Percentiles rank a stretch among this genome's conserved stretches.
Evolutionary conservation across 2,888 invertebrate species (phyloP).

Genomic region (Eupsilia transversa): DNA sequence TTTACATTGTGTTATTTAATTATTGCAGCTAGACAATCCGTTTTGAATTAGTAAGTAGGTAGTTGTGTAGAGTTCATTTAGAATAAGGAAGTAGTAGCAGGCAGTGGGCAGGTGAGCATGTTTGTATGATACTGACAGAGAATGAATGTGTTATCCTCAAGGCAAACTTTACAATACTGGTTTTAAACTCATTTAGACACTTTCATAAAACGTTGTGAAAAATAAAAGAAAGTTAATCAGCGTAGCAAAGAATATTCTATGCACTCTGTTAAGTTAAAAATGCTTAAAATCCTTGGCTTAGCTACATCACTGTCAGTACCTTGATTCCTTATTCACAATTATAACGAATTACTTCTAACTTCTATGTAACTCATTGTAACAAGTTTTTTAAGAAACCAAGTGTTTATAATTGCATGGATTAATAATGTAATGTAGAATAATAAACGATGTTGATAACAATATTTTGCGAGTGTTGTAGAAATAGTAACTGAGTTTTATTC

Average conservation of each 20-base stretch:
- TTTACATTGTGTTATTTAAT: background rate
- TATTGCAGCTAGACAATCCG: background rate
- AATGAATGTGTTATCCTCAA: background rate
- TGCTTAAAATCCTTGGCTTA: background rate
- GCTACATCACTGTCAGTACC: background rate
- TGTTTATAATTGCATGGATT: slow-evolving; percentile 8
- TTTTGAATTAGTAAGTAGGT: background rate
- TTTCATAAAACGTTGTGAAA: background rate
- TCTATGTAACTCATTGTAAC: slow-evolving; percentile 3
- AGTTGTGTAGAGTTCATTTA: background rate
- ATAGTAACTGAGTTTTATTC: background rate
- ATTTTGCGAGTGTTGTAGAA: background rate
- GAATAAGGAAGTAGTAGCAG: too few relatives aligned
- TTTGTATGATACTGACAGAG: background rate
- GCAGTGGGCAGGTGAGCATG: too few relatives aligned
- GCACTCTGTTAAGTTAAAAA: background rate
- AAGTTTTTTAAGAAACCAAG: background rate
- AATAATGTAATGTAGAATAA: slow-evolving; percentile 5
- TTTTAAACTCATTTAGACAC: slow-evolving; percentile 4
- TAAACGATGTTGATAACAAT: background rate
- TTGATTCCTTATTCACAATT: slow-evolving; percentile 22
- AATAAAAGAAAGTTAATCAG: slow-evolving; percentile 1
- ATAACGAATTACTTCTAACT: slow-evolving; percentile 17
- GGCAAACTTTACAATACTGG: background rate
- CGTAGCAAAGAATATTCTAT: background rate